Evolutionary conservation across 2,888 invertebrate genomes (phyloP).

Genomic region (Stegophylla sp.): DNA sequence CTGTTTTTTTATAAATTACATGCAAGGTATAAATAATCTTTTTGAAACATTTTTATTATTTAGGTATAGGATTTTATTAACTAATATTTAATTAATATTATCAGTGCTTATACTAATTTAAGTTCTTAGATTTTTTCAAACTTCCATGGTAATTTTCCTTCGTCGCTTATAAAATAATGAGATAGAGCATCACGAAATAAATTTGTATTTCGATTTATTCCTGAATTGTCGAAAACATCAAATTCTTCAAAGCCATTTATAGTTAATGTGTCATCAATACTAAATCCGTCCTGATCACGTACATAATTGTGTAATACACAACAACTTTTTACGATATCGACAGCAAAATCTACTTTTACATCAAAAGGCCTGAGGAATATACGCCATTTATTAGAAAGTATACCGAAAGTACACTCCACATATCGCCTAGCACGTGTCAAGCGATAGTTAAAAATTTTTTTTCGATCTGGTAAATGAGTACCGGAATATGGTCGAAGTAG

Average conservation of each 20-base stretch:
- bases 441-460: constrained; percentile 62
- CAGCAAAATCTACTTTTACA: constrained; percentile 62
- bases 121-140: constrained; percentile 32
- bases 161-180: constrained; percentile 51
- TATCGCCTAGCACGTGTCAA: constrained; percentile 60
- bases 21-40: too few relatives aligned
- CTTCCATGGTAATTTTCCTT: constrained; percentile 38
- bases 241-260: constrained; percentile 61
- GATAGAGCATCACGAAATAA: constrained; percentile 42
- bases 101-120: not conserved
- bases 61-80: constrained; percentile 29
- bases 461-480: constrained; percentile 60
- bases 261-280: constrained; percentile 60
- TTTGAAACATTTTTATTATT: constrained; percentile 25
- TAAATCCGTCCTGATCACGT: constrained; percentile 60
- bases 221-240: constrained; percentile 62
- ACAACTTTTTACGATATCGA: constrained; percentile 63
- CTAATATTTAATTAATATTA: constrained; percentile 30
- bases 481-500: constrained; percentile 62
- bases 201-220: constrained; percentile 27
- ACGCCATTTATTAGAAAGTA: constrained; percentile 64
- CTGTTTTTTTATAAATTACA: constrained; percentile 12
- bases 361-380: constrained; percentile 63
- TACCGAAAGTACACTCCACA: constrained; percentile 58
- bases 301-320: constrained; percentile 61